Conservation (phyloP, 1,140 invertebrate genomes). For the Drosophila biarmipes region DNA sequence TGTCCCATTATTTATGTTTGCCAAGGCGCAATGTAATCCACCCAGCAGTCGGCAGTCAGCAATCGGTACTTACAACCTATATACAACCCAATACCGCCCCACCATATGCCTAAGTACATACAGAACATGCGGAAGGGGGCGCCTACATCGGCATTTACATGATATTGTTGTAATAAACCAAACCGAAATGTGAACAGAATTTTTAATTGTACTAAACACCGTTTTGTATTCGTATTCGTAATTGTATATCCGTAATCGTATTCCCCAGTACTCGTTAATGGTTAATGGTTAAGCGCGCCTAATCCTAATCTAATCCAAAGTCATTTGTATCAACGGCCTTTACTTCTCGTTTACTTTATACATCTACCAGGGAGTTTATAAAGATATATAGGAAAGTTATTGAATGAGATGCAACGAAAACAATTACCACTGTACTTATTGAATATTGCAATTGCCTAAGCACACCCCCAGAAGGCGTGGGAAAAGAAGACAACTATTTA, state of each 20-base stretch:
- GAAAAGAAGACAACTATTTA: constrained; percentile 67
- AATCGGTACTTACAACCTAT: constrained; percentile 66
- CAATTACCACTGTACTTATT: constrained; percentile 79
- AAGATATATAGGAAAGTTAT: constrained; percentile 26
- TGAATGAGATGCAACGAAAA: constrained; percentile 71
- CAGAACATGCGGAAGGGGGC: constrained; percentile 1
- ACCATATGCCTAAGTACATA: constrained; percentile 37
- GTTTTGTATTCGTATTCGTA: constrained; percentile 72
- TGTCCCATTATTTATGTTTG: constrained; percentile 57
- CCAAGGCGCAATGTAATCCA: constrained; percentile 27
- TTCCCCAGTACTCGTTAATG: constrained; percentile 66
- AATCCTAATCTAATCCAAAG: constrained; percentile 77
- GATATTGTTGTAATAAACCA: constrained; percentile 80
- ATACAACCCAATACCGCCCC: constrained; percentile 16
- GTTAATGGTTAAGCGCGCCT: constrained; percentile 77
- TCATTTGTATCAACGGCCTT: constrained; percentile 81
- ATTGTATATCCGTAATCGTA: constrained; percentile 52
- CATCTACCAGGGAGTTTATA: constrained; percentile 43
- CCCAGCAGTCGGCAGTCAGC: constrained; percentile 45
- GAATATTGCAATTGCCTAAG: constrained; percentile 66
- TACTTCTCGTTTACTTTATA: constrained; percentile 79
- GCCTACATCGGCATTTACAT: constrained; percentile 63
- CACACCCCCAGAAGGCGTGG: constrained; percentile 37
- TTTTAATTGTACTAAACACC: constrained; percentile 82
- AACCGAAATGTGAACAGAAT: constrained; percentile 81